phyloP scores from a whole-genome alignment of 2,888 invertebrate genomes.

The Leucoma salicis region DNA sequence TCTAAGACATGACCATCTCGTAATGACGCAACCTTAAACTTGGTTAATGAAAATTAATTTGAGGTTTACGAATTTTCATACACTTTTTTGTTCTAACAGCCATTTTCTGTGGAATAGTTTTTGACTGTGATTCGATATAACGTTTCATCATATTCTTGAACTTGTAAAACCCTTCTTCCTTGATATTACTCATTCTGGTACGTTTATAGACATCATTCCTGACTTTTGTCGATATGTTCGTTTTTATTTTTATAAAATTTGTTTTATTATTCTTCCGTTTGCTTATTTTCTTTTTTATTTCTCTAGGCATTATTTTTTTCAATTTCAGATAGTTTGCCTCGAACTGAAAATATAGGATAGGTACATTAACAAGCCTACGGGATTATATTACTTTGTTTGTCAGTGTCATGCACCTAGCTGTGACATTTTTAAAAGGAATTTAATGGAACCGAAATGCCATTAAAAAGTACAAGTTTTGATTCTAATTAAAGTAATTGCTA shows the following conservation, averaged over 20 bases:
- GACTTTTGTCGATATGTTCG: conserved; percentile 8
- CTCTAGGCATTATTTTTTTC: conserved; percentile 39
- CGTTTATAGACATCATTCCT: conserved; percentile 24
- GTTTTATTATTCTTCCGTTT: conserved; percentile 32
- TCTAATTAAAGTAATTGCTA: too few relatives aligned
- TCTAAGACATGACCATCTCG: too few relatives aligned
- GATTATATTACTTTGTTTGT: conserved; percentile 32
- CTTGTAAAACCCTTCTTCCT: conserved; percentile 58
- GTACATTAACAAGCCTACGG: conserved; percentile 32
- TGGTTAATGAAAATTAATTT: background rate
- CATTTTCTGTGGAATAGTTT: conserved; percentile 26
- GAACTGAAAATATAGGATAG: conserved; percentile 20
- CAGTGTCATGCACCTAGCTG: conserved; percentile 11
- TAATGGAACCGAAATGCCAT: too few relatives aligned
- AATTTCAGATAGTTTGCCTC: conserved; percentile 10
- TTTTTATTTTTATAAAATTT: conserved; percentile 31
- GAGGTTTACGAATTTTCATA: background rate
- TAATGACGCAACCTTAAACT: too few relatives aligned
- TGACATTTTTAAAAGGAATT: too few relatives aligned
- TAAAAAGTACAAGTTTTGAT: too few relatives aligned
- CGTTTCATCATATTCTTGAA: conserved; percentile 55
- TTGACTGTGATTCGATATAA: conserved; percentile 40
- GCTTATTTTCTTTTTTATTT: conserved; percentile 34
- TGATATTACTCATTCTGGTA: conserved; percentile 49
- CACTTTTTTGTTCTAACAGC: conserved; percentile 4